These are phyloP conservation scores for Cyanistes caeruleus DNA, from an alignment of 2,113 vertebrate species.

Conservation along the genomic window DNA sequence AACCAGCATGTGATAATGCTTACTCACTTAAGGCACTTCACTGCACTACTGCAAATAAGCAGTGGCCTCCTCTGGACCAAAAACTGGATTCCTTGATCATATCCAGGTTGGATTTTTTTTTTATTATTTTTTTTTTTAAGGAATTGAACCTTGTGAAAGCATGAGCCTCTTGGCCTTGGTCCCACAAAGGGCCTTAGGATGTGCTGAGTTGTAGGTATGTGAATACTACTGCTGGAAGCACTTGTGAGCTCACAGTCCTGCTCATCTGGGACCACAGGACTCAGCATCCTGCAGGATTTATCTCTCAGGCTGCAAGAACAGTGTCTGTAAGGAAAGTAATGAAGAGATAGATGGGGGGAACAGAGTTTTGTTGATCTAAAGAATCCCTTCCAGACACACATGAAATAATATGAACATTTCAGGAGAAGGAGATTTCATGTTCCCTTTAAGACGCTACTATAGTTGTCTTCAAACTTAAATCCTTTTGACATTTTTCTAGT, in stretches of 20 bases:
- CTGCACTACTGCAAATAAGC: not conserved
- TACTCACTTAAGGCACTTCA: not conserved
- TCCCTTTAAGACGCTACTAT: not conserved
- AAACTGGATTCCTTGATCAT: constrained; percentile 13
- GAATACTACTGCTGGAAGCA: not conserved
- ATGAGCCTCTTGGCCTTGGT: not conserved
- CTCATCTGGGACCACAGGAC: not conserved
- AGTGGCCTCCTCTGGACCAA: constrained; percentile 45
- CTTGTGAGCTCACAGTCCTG: not conserved
- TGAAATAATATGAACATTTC: not conserved
- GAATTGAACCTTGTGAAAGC: constrained; percentile 5
- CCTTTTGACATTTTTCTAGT: not conserved
- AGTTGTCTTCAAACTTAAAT: not conserved
- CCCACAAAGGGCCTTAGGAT: not conserved
- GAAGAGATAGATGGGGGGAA: not conserved
- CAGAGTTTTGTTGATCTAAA: not conserved
- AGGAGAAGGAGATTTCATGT: not conserved
- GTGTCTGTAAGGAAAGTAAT: not conserved
- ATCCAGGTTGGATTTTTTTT: not conserved
- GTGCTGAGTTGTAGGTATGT: constrained; percentile 20
- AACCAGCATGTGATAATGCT: not conserved
- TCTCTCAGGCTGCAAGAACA: not conserved
- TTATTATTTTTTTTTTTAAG: not conserved
- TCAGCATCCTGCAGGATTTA: not conserved
- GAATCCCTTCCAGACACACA: not conserved